Evolutionary conservation across 2,113 vertebrate species (phyloP), one percentile per base, ranked within the genome.

Genomic region (Crotalus horridus): DNA sequence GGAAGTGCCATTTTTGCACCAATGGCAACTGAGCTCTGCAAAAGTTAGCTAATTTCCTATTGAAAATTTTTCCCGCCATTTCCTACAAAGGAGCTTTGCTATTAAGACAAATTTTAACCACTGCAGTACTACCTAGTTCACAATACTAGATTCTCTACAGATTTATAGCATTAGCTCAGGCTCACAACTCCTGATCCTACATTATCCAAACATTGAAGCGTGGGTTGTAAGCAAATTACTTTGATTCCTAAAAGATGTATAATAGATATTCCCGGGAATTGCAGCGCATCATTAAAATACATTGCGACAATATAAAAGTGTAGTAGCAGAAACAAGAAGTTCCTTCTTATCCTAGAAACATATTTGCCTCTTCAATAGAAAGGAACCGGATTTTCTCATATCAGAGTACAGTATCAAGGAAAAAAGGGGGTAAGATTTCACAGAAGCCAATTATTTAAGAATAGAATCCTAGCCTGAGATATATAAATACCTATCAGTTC

Each of bases 31-130:
- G 53, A 89, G 91, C 43, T 46, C 58, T 89, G 92, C 43, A 51
- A 46, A 93, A 93, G 88, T 89, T 59, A 93, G 85, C 88, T 86
- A 85, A 93, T 93, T 93, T 93, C 69, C 88, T 85, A 13, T 26
- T 85, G 54, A 56, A 89, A 24, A n/a, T 13, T 26, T 74, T 90
- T 10, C 55, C 26, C 29, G 85, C 20, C 69, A 43, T 53, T 29
- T 85, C 21, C 6, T 24, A 23, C 43, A 74, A 6, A 29, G 51
- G 51, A 33, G 56, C 24, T 39, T 23, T 89, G 55, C 39, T 10
- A 12, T 24, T 58, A 87, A n/a, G 85, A 23, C 53, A 23, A 85
- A 7, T 48, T 59, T 85, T 74, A 89, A 43, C 23, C 56, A 48
- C 10, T 20, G 7, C 7, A 10, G 56, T 10, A 92, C 20, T 7